Evolutionary conservation across 2,797 vertebrate genomes (phyloP), one percentile per base, ranked within the genome.

Genomic region (Siniperca obscura): DNA sequence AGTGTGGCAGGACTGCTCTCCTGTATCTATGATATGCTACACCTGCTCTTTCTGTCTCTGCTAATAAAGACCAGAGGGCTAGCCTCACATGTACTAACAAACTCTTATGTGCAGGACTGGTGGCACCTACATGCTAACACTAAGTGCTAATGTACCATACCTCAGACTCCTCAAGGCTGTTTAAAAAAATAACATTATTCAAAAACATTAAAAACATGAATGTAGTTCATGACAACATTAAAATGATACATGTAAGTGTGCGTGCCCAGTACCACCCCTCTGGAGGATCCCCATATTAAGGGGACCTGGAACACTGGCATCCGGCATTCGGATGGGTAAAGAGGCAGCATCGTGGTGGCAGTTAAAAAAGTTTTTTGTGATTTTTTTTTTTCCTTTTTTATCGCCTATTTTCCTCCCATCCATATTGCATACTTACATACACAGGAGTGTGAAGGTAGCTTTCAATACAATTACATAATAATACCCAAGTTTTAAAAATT

Each of bases 91-190:
- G 84, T 75, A 81, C 87, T 93, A 89, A 94, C 87, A 86, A 93
- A 90, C 82, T 85, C 83, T 78, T 86, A 89, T 87, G 91, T 92
- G 90, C 92, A 92, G 91, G 89, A 90, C 89, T 87, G 84, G 82
- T 84, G 90, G 93, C 87, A 90, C 90, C 94, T 95, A 95, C 85
- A 93, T 90, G 91, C 95, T 96, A 96, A 90, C 82, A 72, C 96
- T 96, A 96, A 96, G 96, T 96, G 96, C 95, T 96, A 96, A 94
- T 92, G 95, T 95, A 95, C 93, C 93, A 93, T 92, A 93, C 87
- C 89, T 93, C 91, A 71, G 88, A 87, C 90, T 90, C 89, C 71
- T 92, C 92, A 93, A 95, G 88, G 90, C 92, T 78, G 86, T 92
- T 93, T 75, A 81, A 88, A 94, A 84, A 91, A 88, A 91, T 71